Base-by-base conservation (phyloP, 2,797 vertebrate genomes). In the Rhinichthys osculus region DNA sequence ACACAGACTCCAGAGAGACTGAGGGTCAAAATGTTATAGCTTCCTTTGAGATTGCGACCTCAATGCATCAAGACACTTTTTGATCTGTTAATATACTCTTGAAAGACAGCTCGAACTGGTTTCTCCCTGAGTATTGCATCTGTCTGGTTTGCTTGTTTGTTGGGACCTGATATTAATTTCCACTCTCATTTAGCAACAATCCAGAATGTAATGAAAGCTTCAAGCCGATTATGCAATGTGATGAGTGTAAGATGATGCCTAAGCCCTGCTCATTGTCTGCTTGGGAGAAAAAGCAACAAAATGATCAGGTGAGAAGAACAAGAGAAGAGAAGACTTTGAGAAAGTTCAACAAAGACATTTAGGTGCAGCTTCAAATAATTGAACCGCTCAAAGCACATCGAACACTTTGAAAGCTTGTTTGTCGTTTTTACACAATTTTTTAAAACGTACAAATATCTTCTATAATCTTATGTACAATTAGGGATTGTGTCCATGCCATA, bases 231-330 rank as follows among this genome's bases (percentile, higher is more conserved):
- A 27, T 44, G 70, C 83, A 57, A 72, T 76, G 70, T 81, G 85
- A 79, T 85, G 86, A 70, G 80, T 83, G 85, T 57, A 83, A 69
- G 78, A 87, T 72, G 82, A 89, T 81, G 62, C 82, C 40, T 70
- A 76, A 73, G 73, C 70, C 78, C n/a, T 78, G 8, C 70, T 88
- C 47, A 77, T 88, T 81, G 78, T 87, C 38, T 88, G 69, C 78
- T 50, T 67, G 52, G 42, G 17, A 79, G 9, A 77, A 64, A 86
- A 88, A 85, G 80, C 66, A 50, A 33, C 35, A 23, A 86, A 82
- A 81, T 86, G 54, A 82, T 78, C 86, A 84, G 59, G 59, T 82
- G 50, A 88, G 27, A 72, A 64, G 10, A 83, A 81, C 66, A 62
- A 23, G 35, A 76, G 33, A 59, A 54, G 27, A 86, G 73, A 79